A percentile compares a stretch with the other conserved stretches of the same genome.
Conservation (phyloP, 2,113 vertebrate species). For the Hemicordylus capensis region DNA sequence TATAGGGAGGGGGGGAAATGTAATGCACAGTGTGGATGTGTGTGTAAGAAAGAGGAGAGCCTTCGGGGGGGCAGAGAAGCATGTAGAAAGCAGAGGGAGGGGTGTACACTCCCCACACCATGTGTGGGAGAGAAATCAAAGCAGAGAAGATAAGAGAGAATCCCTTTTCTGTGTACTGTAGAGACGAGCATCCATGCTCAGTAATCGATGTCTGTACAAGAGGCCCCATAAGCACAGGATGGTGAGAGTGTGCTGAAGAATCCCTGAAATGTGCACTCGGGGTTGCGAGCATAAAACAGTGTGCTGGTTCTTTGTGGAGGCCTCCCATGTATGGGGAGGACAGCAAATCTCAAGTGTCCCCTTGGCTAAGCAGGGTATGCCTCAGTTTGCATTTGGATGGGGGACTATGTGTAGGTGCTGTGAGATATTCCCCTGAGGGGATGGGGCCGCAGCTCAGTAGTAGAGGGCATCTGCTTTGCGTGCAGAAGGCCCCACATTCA, state of each 20-base stretch:
- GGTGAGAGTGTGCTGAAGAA: not conserved
- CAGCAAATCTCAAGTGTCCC: no score
- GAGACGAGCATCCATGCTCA: not conserved
- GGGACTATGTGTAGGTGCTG: no score
- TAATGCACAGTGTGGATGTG: no score
- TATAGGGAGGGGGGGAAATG: not conserved
- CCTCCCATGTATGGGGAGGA: not conserved
- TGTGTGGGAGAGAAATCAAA: not conserved
- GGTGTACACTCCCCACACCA: not conserved
- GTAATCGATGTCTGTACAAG: no score
- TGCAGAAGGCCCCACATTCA: no score
- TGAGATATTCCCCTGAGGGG: no score
- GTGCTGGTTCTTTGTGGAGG: not conserved
- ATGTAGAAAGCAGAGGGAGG: not conserved
- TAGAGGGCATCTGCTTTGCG: no score
- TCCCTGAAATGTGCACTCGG: not conserved
- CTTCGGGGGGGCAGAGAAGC: not conserved
- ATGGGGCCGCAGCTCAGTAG: no score
- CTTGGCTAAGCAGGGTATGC: no score
- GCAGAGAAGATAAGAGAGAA: not conserved
- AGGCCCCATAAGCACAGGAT: not conserved
- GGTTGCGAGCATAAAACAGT: not conserved
- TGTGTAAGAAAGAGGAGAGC: not conserved
- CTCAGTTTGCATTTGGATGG: no score
- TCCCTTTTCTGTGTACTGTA: not conserved